Evolutionary conservation across 2,797 vertebrate genomes (phyloP).

Genomic region (Meriones psammophilus): DNA sequence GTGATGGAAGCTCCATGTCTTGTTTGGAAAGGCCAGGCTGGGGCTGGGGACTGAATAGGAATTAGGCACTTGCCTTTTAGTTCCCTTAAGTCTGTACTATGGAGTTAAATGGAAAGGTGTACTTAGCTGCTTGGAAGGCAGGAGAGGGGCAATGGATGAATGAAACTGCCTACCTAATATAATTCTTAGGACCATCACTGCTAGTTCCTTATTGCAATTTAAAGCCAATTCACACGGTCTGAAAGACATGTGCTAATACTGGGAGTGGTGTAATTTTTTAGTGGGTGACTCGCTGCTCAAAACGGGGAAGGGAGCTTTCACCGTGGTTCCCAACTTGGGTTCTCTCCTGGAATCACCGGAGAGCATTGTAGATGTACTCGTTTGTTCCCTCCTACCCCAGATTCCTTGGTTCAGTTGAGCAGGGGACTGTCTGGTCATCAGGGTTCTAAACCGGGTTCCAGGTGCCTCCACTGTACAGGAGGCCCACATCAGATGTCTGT

Average conservation of each 20-base stretch:
- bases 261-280: background rate
- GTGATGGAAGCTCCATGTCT: background rate
- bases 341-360: background rate
- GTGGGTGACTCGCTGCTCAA: background rate
- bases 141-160: background rate
- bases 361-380: background rate
- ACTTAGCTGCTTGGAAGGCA: background rate
- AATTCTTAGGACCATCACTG: background rate
- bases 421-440: background rate
- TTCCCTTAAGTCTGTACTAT: background rate
- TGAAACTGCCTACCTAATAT: background rate
- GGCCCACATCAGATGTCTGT: too few species aligned
- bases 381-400: background rate
- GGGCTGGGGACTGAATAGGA: background rate
- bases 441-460: background rate
- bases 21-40: background rate
- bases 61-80: background rate
- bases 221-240: background rate
- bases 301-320: background rate
- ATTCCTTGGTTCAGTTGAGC: background rate
- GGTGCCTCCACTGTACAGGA: background rate
- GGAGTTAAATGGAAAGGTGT: background rate
- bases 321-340: background rate
- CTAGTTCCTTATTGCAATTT: background rate
- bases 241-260: background rate